A percentile compares a stretch with the other conserved stretches of the same genome.
Evolutionary conservation across 2,888 invertebrate species (phyloP).

Genomic region (Erannis defoliaria): DNA sequence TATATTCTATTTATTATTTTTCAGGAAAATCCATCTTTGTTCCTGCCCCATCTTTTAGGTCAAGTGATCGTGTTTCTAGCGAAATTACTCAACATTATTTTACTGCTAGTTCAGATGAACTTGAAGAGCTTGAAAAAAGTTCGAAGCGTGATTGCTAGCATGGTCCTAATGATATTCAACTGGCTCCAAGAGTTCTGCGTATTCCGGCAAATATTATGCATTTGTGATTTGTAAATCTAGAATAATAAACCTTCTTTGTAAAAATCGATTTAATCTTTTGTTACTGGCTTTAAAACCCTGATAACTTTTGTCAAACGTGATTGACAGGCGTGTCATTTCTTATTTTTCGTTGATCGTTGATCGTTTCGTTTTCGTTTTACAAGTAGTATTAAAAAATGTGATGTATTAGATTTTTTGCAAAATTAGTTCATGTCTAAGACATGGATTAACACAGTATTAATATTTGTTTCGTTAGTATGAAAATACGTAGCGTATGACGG

Average conservation of each 20-base stretch:
- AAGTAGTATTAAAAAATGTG: background rate
- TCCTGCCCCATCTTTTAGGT: constrained; percentile 68
- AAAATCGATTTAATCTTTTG: background rate
- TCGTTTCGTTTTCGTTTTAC: no score
- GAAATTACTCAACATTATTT: constrained; percentile 58
- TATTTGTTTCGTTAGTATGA: constrained; percentile 45
- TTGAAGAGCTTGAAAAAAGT: constrained; percentile 54
- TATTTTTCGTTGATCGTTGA: background rate
- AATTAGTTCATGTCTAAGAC: constrained; percentile 49
- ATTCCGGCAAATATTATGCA: constrained; percentile 67
- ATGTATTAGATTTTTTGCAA: background rate
- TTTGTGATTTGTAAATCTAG: constrained; percentile 66
- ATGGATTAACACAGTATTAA: constrained; percentile 46
- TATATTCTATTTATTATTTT: constrained; percentile 32
- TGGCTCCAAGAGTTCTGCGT: constrained; percentile 78
- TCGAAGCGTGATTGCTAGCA: constrained; percentile 55
- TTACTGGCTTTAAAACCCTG: background rate
- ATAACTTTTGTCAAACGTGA: background rate
- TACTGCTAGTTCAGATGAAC: constrained; percentile 55
- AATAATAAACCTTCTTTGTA: constrained; percentile 4
- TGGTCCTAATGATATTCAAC: constrained; percentile 68
- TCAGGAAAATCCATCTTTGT: constrained; percentile 74
- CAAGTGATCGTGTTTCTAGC: constrained; percentile 61
- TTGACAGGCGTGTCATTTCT: background rate
- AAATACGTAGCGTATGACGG: constrained; percentile 43